Evolutionary conservation across 1,140 invertebrate species (phyloP).

Genomic region (Drosophila tani): DNA sequence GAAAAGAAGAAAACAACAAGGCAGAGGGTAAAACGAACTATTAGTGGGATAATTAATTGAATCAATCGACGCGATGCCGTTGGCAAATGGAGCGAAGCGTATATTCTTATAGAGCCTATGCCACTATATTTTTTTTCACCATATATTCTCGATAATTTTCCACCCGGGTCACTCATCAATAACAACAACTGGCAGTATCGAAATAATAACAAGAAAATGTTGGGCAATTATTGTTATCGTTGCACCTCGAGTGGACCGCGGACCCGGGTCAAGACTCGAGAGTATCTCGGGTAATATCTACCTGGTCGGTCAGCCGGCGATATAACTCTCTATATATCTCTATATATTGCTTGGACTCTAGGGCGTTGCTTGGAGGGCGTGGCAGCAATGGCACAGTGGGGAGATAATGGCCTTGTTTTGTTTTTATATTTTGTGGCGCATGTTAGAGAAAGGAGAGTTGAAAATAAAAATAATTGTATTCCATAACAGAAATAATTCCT

Average conservation of each 20-base stretch:
- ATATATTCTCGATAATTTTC: constrained; percentile 20
- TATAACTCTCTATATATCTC: constrained; percentile 20
- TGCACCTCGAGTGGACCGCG: constrained; percentile 28
- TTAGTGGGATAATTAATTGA: constrained; percentile 77
- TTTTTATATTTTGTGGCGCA: not conserved
- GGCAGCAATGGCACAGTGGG: constrained; percentile 28
- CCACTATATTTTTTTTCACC: constrained; percentile 1
- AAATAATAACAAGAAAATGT: constrained; percentile 43
- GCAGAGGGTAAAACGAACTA: constrained; percentile 35
- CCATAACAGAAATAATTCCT: not conserved
- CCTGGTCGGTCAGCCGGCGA: constrained; percentile 17
- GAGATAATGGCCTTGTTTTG: constrained; percentile 43
- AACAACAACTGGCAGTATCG: constrained; percentile 5
- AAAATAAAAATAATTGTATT: not conserved
- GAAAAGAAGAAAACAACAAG: constrained; percentile 7
- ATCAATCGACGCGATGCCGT: constrained; percentile 68
- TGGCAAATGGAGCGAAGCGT: constrained; percentile 51
- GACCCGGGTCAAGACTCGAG: constrained; percentile 6
- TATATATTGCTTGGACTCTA: not conserved
- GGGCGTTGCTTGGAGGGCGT: constrained; percentile 28
- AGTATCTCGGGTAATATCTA: constrained; percentile 11
- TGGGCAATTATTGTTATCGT: constrained; percentile 49
- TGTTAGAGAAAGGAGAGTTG: constrained; percentile 11
- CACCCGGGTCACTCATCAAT: constrained; percentile 26
- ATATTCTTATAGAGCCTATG: constrained; percentile 2